These are phyloP conservation scores for Helostoma temminkii DNA, from an alignment of 2,797 vertebrate species.

Conservation along the genomic window DNA sequence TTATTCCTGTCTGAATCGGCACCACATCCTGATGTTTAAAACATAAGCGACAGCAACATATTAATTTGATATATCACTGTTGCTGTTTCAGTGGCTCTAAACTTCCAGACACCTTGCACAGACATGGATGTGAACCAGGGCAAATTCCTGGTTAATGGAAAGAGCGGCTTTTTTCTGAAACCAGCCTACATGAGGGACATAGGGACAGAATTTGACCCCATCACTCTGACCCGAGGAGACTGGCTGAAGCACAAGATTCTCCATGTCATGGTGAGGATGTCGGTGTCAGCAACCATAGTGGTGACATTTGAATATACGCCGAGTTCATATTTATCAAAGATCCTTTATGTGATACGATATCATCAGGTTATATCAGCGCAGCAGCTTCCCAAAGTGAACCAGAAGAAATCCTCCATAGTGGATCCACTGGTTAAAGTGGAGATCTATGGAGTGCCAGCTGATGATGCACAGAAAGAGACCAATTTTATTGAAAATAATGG, in stretches of 20 bases:
- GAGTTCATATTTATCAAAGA: neutral
- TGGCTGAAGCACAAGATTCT: constrained; percentile 90
- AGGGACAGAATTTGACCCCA: constrained; percentile 89
- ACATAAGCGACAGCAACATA: too few relatives aligned
- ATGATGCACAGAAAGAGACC: constrained; percentile 86
- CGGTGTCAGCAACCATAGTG: neutral
- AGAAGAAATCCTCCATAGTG: constrained; percentile 89
- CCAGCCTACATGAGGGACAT: constrained; percentile 88
- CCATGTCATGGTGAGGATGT: constrained; percentile 87
- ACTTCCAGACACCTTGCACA: constrained; percentile 91
- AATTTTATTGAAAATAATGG: constrained; percentile 89
- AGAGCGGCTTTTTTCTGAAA: constrained; percentile 93
- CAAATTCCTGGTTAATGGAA: constrained; percentile 90
- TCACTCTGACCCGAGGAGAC: constrained; percentile 86
- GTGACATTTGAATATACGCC: neutral
- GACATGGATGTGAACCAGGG: constrained; percentile 96
- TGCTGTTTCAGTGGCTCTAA: constrained; percentile 90
- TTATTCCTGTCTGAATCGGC: neutral
- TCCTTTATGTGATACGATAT: neutral
- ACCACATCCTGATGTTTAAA: neutral
- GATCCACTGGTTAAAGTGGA: constrained; percentile 92
- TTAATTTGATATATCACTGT: neutral
- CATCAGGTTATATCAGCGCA: constrained; percentile 93
- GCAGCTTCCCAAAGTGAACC: constrained; percentile 94
- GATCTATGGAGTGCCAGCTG: constrained; percentile 87